Evolutionary conservation across 2,888 invertebrate genomes (phyloP).

Genomic region (Drosophila kuntzei): DNA sequence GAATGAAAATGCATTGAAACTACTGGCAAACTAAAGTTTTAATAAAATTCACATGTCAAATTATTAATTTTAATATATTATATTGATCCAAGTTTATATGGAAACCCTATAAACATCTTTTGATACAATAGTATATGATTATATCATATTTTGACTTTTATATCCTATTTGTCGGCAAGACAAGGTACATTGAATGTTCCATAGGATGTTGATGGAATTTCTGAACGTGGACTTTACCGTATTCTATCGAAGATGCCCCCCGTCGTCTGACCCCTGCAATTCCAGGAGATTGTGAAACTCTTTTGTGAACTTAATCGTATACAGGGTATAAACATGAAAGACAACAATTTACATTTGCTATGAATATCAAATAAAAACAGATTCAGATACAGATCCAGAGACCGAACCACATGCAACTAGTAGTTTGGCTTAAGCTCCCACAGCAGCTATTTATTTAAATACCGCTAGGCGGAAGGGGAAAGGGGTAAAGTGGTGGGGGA

Average conservation of each 20-base stretch:
- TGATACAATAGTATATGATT: background rate
- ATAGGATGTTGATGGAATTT: background rate
- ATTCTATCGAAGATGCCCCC: background rate
- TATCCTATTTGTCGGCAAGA: background rate
- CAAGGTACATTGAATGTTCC: background rate
- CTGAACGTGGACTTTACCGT: background rate
- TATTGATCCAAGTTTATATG: background rate
- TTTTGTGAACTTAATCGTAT: background rate
- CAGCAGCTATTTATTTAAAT: conserved; percentile 58
- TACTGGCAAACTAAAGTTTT: background rate
- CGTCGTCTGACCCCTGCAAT: background rate
- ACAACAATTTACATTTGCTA: conserved; percentile 59
- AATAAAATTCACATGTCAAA: background rate
- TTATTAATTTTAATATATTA: background rate
- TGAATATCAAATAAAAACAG: conserved; percentile 59
- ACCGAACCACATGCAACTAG: conserved; percentile 32
- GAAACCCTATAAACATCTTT: background rate
- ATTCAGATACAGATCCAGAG: conserved; percentile 21
- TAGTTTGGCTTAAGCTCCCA: conserved; percentile 40
- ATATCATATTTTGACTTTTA: too few species aligned
- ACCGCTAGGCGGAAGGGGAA: conserved; percentile 37
- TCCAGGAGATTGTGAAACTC: background rate
- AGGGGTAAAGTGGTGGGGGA: background rate
- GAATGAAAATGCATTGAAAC: background rate
- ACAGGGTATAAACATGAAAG: conserved; percentile 45